phyloP scores from a whole-genome alignment of 1,140 invertebrate genomes.

The Melitaea cinxia region DNA sequence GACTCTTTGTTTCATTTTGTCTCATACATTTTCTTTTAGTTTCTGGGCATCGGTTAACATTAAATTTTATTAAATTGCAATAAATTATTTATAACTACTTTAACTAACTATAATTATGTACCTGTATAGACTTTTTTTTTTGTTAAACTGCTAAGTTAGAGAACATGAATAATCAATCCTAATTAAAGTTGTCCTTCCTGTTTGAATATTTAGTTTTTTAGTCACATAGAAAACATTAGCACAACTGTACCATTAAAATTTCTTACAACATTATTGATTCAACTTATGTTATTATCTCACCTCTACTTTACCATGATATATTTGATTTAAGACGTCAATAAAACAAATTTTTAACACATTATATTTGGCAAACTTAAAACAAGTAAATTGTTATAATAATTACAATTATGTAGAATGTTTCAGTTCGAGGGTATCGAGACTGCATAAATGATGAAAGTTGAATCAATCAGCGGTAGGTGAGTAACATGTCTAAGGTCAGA shows the following conservation, averaged over 20 bases:
- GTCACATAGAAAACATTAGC: not conserved
- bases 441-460: not conserved
- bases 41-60: no score
- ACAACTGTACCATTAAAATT: not conserved
- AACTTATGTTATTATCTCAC: not conserved
- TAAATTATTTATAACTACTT: no score
- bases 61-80: no score
- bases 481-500: constrained; percentile 38
- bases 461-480: constrained; percentile 26
- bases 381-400: no score
- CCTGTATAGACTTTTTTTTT: not conserved
- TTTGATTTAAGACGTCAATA: no score
- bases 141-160: not conserved
- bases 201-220: constrained; percentile 4
- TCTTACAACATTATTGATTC: not conserved
- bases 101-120: no score
- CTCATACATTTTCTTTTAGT: not conserved
- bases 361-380: no score
- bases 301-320: no score
- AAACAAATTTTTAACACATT: no score
- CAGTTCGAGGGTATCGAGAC: not conserved
- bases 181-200: constrained; percentile 2
- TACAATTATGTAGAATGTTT: constrained; percentile 1
- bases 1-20: constrained; percentile 19
- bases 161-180: not conserved